Base-by-base conservation (phyloP, 2,113 vertebrate species). In the Pagrus major region DNA sequence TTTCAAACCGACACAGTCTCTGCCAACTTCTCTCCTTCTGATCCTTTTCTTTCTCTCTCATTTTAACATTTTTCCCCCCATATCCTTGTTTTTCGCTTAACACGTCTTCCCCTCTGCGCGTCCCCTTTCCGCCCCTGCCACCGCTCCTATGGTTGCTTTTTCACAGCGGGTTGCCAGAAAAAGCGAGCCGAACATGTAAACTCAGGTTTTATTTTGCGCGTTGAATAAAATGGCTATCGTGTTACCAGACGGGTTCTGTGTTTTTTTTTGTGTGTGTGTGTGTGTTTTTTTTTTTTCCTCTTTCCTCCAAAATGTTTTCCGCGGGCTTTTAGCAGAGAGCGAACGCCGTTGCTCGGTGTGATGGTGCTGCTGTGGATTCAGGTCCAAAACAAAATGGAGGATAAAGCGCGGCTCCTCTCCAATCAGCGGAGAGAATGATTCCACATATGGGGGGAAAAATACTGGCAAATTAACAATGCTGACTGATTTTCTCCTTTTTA, bases 371-470 rank as follows among this genome's bases (percentile, higher is more conserved):
- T 69, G 37, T 25, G 76, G 78, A 76, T 83, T 90, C 67, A 83
- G 88, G 88, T 94, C 90, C 87, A 92, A 91, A 92, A 91, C 94
- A 94, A 94, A 95, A 94, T 95, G 93, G 93, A 92, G 90, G 91
- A 81, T 77, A 69, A 86, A 84, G 76, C 79, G 33, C 76, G 33
- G 80, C 69, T 86, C 66, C 46, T 85, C 49, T 78, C 86, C 90
- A 92, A 86, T 90, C 85, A 87, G 72, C 85, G 72, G 42, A 23
- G 10, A 76, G 83, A 81, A 58, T 47, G 80, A 33, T 42, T 68
- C 73, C 76, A 65, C 39, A 56, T 81, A 58, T 70, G 49, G 60
- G 23, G 44, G 42, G 9, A 5, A 27, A 56, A 61, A 63, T 55
- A 14, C 29, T 33, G 75, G 55, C 67, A 56, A 60, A 83, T 71